Conservation (phyloP, 2,888 invertebrate species). For the Epsilonema sp. region DNA sequence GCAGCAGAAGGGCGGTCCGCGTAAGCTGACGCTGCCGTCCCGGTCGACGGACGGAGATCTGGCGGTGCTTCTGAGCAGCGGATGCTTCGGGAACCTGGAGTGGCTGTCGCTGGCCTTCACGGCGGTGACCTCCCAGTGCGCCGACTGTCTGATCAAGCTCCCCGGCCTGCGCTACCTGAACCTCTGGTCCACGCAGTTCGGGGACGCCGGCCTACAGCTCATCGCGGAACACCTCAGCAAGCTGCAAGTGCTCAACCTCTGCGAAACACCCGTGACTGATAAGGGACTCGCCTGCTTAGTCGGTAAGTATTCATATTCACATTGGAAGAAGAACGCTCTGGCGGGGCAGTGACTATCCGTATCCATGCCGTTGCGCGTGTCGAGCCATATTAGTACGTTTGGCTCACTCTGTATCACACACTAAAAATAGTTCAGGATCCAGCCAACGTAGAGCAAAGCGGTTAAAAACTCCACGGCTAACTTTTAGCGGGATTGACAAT, state of each 20-base stretch:
- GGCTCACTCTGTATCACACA: too few species aligned
- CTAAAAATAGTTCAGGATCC: too few species aligned
- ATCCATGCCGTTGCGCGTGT: too few species aligned
- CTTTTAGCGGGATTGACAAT: too few species aligned
- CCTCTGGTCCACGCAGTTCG: slow-evolving; percentile 63
- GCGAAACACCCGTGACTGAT: slow-evolving; percentile 61
- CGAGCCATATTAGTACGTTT: too few species aligned
- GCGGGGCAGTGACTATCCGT: too few species aligned
- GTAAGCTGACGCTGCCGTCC: slow-evolving; percentile 51
- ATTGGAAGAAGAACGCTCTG: too few species aligned
- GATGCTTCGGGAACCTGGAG: slow-evolving; percentile 58
- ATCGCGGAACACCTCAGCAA: slow-evolving; percentile 56
- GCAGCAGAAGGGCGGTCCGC: slow-evolving; percentile 61
- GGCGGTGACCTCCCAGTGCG: slow-evolving; percentile 43
- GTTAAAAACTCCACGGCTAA: too few species aligned
- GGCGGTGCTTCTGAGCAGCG: slow-evolving; percentile 47
- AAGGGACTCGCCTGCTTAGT: slow-evolving; percentile 52
- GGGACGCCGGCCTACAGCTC: slow-evolving; percentile 52
- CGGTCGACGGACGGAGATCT: slow-evolving; percentile 58
- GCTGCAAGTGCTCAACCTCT: slow-evolving; percentile 56
- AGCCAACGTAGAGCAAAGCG: too few species aligned
- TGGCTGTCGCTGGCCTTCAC: slow-evolving; percentile 60
- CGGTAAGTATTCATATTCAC: slow-evolving; percentile 45
- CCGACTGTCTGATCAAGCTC: slow-evolving; percentile 41
- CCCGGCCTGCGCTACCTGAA: slow-evolving; percentile 57